phyloP scores from a whole-genome alignment of 2,888 invertebrate genomes.

The Drosophila multiciliata region DNA sequence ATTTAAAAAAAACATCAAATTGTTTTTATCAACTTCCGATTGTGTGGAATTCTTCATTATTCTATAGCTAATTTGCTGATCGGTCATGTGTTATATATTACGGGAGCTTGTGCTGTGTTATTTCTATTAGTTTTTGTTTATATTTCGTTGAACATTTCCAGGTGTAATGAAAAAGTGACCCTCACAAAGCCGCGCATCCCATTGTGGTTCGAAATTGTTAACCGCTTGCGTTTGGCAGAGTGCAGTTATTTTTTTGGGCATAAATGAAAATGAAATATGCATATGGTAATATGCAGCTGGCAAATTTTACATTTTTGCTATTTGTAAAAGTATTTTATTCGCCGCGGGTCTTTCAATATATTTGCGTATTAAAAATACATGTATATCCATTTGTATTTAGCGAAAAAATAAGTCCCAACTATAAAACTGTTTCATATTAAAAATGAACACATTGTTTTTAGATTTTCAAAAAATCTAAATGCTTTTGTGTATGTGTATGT shows the following conservation, averaged over 20 bases:
- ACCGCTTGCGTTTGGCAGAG: background rate
- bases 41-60: background rate
- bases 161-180: background rate
- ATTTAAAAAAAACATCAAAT: background rate
- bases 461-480: background rate
- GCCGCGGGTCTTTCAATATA: conserved; percentile 21
- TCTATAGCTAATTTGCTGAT: too few relatives aligned
- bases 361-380: conserved; percentile 24
- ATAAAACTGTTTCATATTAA: background rate
- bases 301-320: conserved; percentile 59
- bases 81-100: background rate
- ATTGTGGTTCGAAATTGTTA: background rate
- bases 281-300: conserved; percentile 59
- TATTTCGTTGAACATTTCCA: background rate
- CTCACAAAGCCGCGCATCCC: conserved; percentile 16
- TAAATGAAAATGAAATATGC: conserved; percentile 63
- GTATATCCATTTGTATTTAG: conserved; percentile 11
- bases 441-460: conserved; percentile 3
- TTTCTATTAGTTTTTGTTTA: background rate
- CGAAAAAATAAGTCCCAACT: background rate
- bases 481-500: background rate
- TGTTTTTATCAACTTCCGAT: background rate
- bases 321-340: conserved; percentile 60
- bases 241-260: conserved; percentile 1
- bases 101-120: background rate